Evolutionary conservation across 1,140 invertebrate genomes (phyloP), one percentile per base, ranked within the genome.

Genomic region (Coptotermes formosanus): DNA sequence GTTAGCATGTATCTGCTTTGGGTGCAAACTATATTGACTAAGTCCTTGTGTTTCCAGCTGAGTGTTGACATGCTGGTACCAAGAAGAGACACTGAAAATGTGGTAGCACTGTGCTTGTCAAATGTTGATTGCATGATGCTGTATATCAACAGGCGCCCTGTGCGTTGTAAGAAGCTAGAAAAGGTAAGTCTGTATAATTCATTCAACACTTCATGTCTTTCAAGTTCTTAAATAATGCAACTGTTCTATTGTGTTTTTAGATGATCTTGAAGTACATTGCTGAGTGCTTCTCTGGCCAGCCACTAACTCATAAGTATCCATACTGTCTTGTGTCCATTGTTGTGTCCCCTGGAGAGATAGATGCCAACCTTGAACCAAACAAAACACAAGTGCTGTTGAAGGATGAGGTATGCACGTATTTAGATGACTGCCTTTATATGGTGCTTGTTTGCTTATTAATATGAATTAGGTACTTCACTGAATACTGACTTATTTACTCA

Each of bases 291-390:
- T 45, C 44, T 75, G 64, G 64, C 52, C 83, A 84, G n/a, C 38
- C 45, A 30, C 75, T n/a, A 16, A 86, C 88, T 59, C 89, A 89
- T 12, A 92, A 92, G 48, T 92, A 92, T 87, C 89, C 90, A 7
- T 85, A 91, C 52, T 93, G 92, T 88, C 87, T 92, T 87, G 25
- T 94, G 6, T 89, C 89, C 43, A 88, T 95, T 55, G 90, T 88
- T 38, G 86, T 93, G 14, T 90, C 93, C 55, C 87, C 93, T 38
- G 88, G 89, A 45, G 88, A 91, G 59, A 83, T 94, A 45, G 94
- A 95, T 90, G 91, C 94, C 19, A 95, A 95, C 90, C 87, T 94
- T 69, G 94, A 95, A 88, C 94, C 94, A 12, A 94, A 94, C 89
- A 95, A 95, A 90, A 92, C 92, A 83, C 90, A 90, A 90, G 90